Evolutionary conservation across 1,140 invertebrate species (phyloP).

Genomic region (Aphaenogaster ashmeadi): DNA sequence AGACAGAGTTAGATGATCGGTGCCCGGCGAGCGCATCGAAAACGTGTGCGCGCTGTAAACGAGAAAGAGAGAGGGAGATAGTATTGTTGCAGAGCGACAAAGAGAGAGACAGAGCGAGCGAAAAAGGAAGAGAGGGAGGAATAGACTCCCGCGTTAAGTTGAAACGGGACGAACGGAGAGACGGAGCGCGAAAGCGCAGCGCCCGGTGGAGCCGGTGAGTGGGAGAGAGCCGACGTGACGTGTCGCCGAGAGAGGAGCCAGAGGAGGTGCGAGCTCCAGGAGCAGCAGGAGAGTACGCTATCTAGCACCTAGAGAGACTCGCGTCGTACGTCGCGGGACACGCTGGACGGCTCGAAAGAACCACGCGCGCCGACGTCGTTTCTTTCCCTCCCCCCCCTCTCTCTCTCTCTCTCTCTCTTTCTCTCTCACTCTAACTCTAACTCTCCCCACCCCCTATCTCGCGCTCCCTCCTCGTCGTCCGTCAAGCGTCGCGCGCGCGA

Average conservation of each 20-base stretch:
- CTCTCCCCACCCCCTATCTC: slow-evolving; percentile 23
- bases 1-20: background rate
- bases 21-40: background rate
- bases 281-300: slow-evolving; percentile 31
- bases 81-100: background rate
- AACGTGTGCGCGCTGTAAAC: background rate
- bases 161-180: background rate
- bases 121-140: slow-evolving; percentile 61
- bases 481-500: slow-evolving; percentile 36
- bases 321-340: slow-evolving; percentile 78
- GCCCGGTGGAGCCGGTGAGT: background rate
- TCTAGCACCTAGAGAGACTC: slow-evolving; percentile 67
- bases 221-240: slow-evolving; percentile 62
- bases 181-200: slow-evolving; percentile 41
- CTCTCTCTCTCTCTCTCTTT: background rate
- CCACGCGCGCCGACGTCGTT: slow-evolving; percentile 68
- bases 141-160: slow-evolving; percentile 44
- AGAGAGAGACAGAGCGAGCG: slow-evolving; percentile 51
- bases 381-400: background rate
- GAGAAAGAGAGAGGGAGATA: background rate
- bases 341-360: slow-evolving; percentile 68
- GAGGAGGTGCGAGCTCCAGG: slow-evolving; percentile 31
- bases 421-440: background rate
- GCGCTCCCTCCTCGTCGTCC: slow-evolving; percentile 2
- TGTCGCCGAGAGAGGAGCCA: slow-evolving; percentile 21